Base-by-base conservation (phyloP, 2,797 vertebrate species). In the Esox masquinongy region DNA sequence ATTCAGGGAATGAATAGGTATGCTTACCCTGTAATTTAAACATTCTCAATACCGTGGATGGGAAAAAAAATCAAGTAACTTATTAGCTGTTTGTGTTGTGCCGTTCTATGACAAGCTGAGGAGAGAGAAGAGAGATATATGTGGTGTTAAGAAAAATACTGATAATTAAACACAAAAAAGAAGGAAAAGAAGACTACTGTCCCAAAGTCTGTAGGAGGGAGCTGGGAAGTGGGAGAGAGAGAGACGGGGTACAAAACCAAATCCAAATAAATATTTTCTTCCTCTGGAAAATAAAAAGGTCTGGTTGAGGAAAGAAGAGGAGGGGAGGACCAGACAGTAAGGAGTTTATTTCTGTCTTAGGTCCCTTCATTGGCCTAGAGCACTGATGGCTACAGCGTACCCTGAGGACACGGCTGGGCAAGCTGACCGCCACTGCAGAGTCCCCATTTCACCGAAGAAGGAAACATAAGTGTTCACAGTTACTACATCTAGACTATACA, bases 401-500 rank as follows among this genome's bases (percentile, higher is more conserved):
- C 68, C 75, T 84, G 85, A 88, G 90, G 89, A 89, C 84, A 90
- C 2, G 87, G 77, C 91, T 89, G 83, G 85, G 78, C 83, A 75
- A 85, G 81, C 81, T 80, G 82, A 84, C 78, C 83, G 84, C 80
- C 84, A 83, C 84, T 85, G 84, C 85, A 84, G 70, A 85, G 83
- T 86, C 83, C 77, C 75, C 79, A 79, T 90, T 93, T 85, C 85
- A 70, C 89, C 29, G 80, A 83, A 90, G 89, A 88, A 91, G 88
- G 88, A 93, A 93, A 88, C 70, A 75, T 81, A 91, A 92, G 92
- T 79, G 89, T 92, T 92, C 92, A 95, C 91, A 88, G 86, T 91
- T 87, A 86, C 79, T 96, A 94, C 93, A 94, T 90, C 92, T 89
- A 98, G 95, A 96, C 94, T 96, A 96, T 90, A 96, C 94, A 96